Base-by-base conservation (phyloP, 2,113 vertebrate genomes). In the Bubo bubo region DNA sequence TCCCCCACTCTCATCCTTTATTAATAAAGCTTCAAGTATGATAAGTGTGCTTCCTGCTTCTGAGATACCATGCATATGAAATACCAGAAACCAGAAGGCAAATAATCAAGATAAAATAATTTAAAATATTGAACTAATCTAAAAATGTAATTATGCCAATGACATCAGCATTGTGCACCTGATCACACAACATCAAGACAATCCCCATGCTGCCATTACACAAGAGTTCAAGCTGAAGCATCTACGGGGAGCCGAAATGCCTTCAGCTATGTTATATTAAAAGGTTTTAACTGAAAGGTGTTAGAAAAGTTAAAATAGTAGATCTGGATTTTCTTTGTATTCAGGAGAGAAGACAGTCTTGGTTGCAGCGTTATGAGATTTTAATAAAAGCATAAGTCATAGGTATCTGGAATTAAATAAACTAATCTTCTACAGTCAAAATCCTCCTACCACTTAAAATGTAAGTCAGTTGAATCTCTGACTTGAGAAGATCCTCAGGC, bases 141-240 rank as follows among this genome's bases (percentile, higher is more conserved):
- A 15, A 49, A 66, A 64, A 3, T 2, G 5, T 62, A 21, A 41
- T 39, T n/a, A 20, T 34, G 52, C 10, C 59, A 35, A n/a, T 0
- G 1, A 23, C 74, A 64, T 26, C 41, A 10, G 49, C 28, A 3
- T 5, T 12, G 28, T 32, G 66, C 32, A 39, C 19, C 59, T 21
- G 39, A 32, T 47, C 71, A 35, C 34, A 24, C 14, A 6, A 6
- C 55, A 41, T 52, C 1, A 0, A n/a, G 67, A 8, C 27, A 22
- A 55, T 9, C 27, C 58, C 30, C 7, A 2, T 5, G 9, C 17
- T 1, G 1, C 39, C 56, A 21, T 2, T 8, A 9, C 5, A 4
- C 3, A 9, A 30, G 22, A 35, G 21, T 20, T 55, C 58, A 16
- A 59, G n/a, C 45, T 19, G 55, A 15, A 63, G 27, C 43, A 27